Evolutionary conservation across 1,140 invertebrate genomes (phyloP), one percentile per base, ranked within the genome.

Genomic region (Macrosteles quadrilineatus): DNA sequence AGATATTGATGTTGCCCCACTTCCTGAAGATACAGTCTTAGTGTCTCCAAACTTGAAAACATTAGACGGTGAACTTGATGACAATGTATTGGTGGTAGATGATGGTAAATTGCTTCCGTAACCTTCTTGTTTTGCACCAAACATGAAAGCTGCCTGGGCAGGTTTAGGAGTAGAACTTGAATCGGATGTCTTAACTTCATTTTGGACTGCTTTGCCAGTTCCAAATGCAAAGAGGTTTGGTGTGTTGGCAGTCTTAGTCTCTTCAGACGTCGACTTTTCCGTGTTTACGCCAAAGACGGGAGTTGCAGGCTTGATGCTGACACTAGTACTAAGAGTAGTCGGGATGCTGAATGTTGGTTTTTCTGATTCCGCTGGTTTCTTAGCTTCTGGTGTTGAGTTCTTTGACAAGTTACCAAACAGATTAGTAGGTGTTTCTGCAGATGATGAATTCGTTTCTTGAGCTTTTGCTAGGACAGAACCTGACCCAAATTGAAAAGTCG

Each of bases 1-100:
- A 25, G 21, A 59, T 30, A 29, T 14, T 9, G 55, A 59, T 19
- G 17, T 27, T 36, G 66, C n/a, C n/a, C n/a, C 30, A 19, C 11
- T 31, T 19, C 27, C 29, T n/a, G 43, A 53, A 17, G 66, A 2
- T 23, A 57, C 29, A 19, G 66, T 30, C 55, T 68, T 68, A n/a
- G 47, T 29, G 19, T 43, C 36, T 25, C 45, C 66, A 55, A 68
- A 53, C 30, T 68, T 68, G 21, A 68, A 68, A 14, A 53, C 36
- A 32, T 53, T 68, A 3, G 43, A 23, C 4, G 62, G 23, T 36
- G 32, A n/a, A 64, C 62, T 64, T 27, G 36, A 23, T 45, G 63
- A 9, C 21, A 66, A 12, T 4, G 63, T 43, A 27, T 40, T 66
- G 2, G 63, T 43, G 17, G 36, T 66, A 21, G 36, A 32, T 19